Evolutionary conservation across 2,888 invertebrate genomes (phyloP).

Genomic region (Carterocephalus palaemon): DNA sequence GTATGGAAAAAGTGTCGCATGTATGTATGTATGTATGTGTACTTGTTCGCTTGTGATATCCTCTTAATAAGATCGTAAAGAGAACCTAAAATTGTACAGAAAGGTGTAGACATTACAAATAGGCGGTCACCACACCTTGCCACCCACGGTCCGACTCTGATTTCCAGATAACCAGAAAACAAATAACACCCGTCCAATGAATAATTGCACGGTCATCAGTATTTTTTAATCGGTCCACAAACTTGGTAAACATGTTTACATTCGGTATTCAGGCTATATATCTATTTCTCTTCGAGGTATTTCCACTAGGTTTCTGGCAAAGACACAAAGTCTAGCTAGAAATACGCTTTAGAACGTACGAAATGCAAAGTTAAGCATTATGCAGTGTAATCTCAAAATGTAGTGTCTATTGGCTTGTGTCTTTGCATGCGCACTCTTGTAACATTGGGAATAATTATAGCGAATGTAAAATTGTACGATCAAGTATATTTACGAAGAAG

Average conservation of each 20-base stretch:
- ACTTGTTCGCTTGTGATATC: too few relatives aligned
- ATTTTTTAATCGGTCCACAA: conserved; percentile 58
- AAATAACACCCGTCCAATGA: conserved; percentile 33
- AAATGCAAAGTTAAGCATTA: conserved; percentile 41
- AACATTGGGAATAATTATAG: conserved; percentile 14
- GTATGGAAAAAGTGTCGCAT: too few relatives aligned
- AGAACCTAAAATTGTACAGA: too few relatives aligned
- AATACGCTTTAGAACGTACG: conserved; percentile 39
- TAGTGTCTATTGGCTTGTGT: conserved; percentile 15
- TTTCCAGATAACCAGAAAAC: conserved; percentile 22
- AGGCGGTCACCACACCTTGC: conserved; percentile 13
- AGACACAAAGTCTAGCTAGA: conserved; percentile 43
- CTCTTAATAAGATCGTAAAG: too few relatives aligned
- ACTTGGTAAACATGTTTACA: conserved; percentile 73
- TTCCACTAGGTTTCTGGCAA: conserved; percentile 57
- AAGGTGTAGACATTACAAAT: conserved; percentile 17
- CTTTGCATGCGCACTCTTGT: conserved; percentile 9
- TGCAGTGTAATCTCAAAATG: conserved; percentile 35
- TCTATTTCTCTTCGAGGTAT: conserved; percentile 66
- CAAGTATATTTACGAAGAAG: not conserved
- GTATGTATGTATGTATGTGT: too few relatives aligned
- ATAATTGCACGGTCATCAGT: conserved; percentile 55
- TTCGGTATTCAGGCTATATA: conserved; percentile 60
- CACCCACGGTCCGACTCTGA: conserved; percentile 21
- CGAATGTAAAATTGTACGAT: conserved; percentile 1